Evolutionary conservation across 2,888 invertebrate species (phyloP).

Genomic region (Drepanosiphum platanoidis): DNA sequence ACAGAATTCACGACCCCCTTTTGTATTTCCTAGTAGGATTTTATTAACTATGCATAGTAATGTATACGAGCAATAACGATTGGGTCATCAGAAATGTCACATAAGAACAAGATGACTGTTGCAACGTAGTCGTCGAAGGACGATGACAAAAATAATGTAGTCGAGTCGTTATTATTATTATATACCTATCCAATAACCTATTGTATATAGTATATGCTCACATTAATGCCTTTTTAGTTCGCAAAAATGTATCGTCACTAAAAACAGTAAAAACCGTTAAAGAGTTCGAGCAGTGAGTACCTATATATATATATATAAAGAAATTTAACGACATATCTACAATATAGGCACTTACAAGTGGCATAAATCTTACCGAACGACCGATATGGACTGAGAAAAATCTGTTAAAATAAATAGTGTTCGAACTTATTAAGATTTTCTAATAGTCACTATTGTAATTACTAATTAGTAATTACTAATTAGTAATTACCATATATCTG

Average conservation of each 20-base stretch:
- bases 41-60: background rate
- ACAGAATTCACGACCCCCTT: background rate
- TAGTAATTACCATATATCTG: too few species aligned
- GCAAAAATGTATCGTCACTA: background rate
- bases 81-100: background rate
- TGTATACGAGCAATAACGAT: background rate
- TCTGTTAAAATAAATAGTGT: too few species aligned
- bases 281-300: background rate
- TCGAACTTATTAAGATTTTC: too few species aligned
- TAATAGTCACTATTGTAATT: too few species aligned
- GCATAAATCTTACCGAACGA: too few species aligned
- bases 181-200: background rate
- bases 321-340: too few species aligned
- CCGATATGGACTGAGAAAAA: too few species aligned
- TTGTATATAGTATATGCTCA: background rate
- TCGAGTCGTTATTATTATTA: background rate
- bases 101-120: background rate
- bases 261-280: too few species aligned
- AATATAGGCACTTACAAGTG: too few species aligned
- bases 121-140: background rate
- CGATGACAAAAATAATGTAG: too few species aligned
- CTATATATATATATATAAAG: too few species aligned
- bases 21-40: background rate
- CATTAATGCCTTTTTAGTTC: background rate
- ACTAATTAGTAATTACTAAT: too few species aligned